These are phyloP conservation scores for Geophilus truncorum DNA, from an alignment of 2,888 invertebrate species.

Conservation along the genomic window DNA sequence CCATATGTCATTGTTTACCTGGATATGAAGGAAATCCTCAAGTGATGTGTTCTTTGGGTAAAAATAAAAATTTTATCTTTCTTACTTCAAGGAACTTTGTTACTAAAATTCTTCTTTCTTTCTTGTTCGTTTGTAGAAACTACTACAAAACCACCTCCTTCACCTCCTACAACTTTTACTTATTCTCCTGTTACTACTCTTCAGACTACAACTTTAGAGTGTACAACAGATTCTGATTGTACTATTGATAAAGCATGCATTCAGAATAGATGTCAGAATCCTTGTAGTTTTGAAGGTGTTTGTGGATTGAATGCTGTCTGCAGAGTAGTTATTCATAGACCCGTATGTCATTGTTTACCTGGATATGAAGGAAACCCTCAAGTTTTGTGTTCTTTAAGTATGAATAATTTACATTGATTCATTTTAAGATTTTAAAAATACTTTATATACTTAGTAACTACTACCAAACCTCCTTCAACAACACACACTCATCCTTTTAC, in stretches of 20 bases:
- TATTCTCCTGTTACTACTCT: neutral
- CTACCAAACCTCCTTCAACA: neutral
- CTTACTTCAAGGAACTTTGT: too few relatives aligned
- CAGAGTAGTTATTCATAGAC: slow-evolving; percentile 66
- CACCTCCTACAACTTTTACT: neutral
- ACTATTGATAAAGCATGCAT: slow-evolving; percentile 80
- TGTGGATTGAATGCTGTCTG: slow-evolving; percentile 80
- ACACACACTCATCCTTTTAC: neutral
- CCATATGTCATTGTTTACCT: slow-evolving; percentile 72
- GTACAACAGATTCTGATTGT: slow-evolving; percentile 43
- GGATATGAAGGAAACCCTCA: slow-evolving; percentile 74
- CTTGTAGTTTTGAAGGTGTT: slow-evolving; percentile 48
- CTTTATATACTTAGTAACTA: neutral
- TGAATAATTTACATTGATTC: neutral
- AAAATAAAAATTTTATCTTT: too few relatives aligned
- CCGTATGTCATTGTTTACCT: slow-evolving; percentile 66
- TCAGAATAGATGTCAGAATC: slow-evolving; percentile 66
- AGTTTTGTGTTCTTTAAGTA: slow-evolving; percentile 57
- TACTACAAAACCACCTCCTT: neutral
- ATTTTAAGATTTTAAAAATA: neutral
- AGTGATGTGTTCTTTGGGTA: slow-evolving; percentile 39
- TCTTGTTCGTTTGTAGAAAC: too few relatives aligned
- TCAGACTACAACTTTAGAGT: slow-evolving; percentile 37
- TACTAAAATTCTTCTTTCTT: too few relatives aligned
- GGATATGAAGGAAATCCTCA: slow-evolving; percentile 69